A percentile compares a stretch with the other conserved stretches of the same genome.
Evolutionary conservation across 1,140 invertebrate species (phyloP).

Genomic region (Penaeus chinensis): DNA sequence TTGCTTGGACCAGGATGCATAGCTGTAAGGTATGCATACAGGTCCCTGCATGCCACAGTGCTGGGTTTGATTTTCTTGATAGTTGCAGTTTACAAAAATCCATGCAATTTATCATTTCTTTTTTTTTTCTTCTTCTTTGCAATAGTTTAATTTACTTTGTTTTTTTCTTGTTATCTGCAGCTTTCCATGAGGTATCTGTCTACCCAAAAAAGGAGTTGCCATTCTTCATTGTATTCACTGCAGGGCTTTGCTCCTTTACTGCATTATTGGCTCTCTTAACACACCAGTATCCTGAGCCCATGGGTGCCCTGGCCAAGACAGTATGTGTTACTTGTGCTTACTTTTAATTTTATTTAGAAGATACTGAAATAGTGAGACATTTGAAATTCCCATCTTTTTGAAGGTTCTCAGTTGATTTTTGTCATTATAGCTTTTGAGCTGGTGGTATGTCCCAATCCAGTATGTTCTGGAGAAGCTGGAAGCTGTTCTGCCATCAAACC

Average conservation of each 20-base stretch:
- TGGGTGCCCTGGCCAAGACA: conserved; percentile 86
- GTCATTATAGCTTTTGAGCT: conserved; percentile 76
- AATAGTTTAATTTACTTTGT: not conserved
- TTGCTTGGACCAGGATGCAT: too few species aligned
- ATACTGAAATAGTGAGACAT: not conserved
- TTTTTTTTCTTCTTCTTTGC: not conserved
- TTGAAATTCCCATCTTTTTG: not conserved
- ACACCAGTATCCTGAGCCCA: conserved; percentile 94
- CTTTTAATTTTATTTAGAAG: not conserved
- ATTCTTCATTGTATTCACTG: conserved; percentile 95
- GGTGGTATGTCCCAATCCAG: conserved; percentile 85
- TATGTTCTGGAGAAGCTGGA: conserved; percentile 88
- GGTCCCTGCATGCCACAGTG: too few species aligned
- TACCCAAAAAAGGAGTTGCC: conserved; percentile 97
- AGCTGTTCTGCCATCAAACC: conserved; percentile 82
- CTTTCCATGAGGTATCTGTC: conserved; percentile 95
- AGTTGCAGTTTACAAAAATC: too few species aligned
- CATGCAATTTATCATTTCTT: too few species aligned
- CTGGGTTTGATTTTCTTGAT: too few species aligned
- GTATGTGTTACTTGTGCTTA: conserved; percentile 67
- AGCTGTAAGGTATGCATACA: too few species aligned
- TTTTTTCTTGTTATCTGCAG: conserved; percentile 64
- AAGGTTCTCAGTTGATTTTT: not conserved
- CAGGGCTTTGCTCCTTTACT: conserved; percentile 93
- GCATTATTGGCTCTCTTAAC: conserved; percentile 92